Conservation (phyloP, 53 echinoderm and acorn worm genomes). For the Arbacia lixula region DNA sequence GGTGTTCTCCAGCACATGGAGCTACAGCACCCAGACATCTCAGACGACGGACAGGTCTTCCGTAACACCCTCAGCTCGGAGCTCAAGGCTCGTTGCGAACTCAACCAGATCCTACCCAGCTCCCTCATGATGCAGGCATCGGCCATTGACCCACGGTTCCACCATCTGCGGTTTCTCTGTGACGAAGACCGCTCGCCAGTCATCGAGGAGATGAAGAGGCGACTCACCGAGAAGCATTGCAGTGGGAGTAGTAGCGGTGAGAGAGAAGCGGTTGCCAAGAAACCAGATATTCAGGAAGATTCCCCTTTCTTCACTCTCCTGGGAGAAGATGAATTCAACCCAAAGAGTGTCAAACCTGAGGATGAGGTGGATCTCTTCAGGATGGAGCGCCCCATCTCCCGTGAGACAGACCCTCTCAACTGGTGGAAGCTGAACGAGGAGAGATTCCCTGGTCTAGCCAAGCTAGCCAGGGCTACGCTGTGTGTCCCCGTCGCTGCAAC, state of each 20-base stretch:
- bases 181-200: conserved; percentile 41
- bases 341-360: conserved; percentile 33
- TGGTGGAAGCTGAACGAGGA: conserved; percentile 44
- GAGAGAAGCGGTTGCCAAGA: too few species aligned
- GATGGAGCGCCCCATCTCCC: conserved; percentile 40
- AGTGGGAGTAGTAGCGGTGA: not conserved
- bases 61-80: conserved; percentile 20
- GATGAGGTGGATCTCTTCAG: conserved; percentile 52
- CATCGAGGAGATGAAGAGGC: conserved; percentile 34
- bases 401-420: conserved; percentile 46
- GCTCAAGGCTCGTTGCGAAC: conserved; percentile 35
- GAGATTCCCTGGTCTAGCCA: conserved; percentile 35
- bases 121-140: conserved; percentile 51
- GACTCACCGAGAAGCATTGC: not conserved
- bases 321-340: conserved; percentile 56
- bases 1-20: conserved; percentile 49
- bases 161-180: conserved; percentile 48
- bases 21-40: not conserved
- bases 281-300: conserved; percentile 11
- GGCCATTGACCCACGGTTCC: conserved; percentile 44
- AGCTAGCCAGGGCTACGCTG: conserved; percentile 37
- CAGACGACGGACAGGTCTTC: conserved; percentile 40
- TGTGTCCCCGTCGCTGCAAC: conserved; percentile 39
- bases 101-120: conserved; percentile 42
- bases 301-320: conserved; percentile 38